A percentile compares a stretch with the other conserved stretches of the same genome.
Evolutionary conservation across 2,113 vertebrate species (phyloP).

Genomic region (Chascanopsetta lugubris): DNA sequence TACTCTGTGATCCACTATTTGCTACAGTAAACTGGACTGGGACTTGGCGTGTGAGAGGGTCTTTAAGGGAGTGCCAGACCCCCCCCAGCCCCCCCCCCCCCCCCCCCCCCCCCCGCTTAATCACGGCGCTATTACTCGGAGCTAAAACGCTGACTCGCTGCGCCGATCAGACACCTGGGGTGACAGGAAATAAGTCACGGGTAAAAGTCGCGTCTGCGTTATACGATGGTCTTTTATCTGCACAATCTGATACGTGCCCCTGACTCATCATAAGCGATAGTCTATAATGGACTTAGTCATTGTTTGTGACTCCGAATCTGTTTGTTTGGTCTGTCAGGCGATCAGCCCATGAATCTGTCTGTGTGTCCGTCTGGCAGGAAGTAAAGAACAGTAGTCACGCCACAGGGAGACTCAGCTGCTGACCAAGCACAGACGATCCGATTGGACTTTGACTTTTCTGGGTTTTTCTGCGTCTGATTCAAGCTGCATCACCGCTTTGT

Average conservation of each 20-base stretch:
- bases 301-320: slow-evolving; percentile 36
- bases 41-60: slow-evolving; percentile 66
- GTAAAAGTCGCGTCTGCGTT: slow-evolving; percentile 22
- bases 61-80: slow-evolving; percentile 65
- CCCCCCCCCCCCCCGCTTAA: slow-evolving; percentile 49
- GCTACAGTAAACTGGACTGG: slow-evolving; percentile 50
- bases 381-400: slow-evolving; percentile 8
- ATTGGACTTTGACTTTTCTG: background rate
- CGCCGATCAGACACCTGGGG: slow-evolving; percentile 60
- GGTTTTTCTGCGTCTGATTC: slow-evolving; percentile 17
- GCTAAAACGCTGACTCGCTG: slow-evolving; percentile 55
- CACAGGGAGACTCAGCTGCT: slow-evolving; percentile 11
- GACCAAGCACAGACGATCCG: slow-evolving; percentile 6
- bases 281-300: slow-evolving; percentile 30
- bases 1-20: slow-evolving; percentile 25
- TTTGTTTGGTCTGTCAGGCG: slow-evolving; percentile 12
- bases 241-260: slow-evolving; percentile 12
- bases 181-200: slow-evolving; percentile 59
- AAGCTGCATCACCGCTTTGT: slow-evolving; percentile 23
- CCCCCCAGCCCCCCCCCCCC: too few relatives aligned
- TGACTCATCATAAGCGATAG: slow-evolving; percentile 12
- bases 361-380: background rate
- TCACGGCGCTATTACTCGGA: slow-evolving; percentile 54
- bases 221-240: slow-evolving; percentile 30
- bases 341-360: background rate